Percentiles rank a stretch among this genome's conserved stretches.
Evolutionary conservation across 2,113 vertebrate species (phyloP).

Genomic region (Lasiurus borealis): DNA sequence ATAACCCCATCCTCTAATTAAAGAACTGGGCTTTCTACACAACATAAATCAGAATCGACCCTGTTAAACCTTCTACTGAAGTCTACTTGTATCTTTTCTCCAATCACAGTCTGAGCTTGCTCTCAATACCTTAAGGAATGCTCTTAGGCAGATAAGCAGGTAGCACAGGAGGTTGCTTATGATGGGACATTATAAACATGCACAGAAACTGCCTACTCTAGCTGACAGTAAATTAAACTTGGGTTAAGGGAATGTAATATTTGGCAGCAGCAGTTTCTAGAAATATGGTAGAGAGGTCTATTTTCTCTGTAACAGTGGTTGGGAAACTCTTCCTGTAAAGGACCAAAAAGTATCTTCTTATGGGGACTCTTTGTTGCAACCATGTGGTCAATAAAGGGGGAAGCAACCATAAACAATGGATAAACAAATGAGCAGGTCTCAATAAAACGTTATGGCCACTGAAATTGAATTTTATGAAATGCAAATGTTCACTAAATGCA

Average conservation of each 20-base stretch:
- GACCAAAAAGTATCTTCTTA: neutral
- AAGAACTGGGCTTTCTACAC: rapidly evolving
- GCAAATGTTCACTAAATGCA: neutral
- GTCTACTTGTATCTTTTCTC: no score
- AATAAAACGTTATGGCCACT: neutral
- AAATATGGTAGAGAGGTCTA: neutral
- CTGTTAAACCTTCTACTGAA: no score
- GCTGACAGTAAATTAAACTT: neutral
- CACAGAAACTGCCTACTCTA: neutral
- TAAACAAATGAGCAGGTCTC: neutral
- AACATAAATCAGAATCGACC: neutral
- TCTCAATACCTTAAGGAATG: neutral
- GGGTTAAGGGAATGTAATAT: neutral
- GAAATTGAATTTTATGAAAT: neutral
- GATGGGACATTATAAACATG: neutral
- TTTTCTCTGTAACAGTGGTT: neutral
- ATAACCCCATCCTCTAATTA: neutral
- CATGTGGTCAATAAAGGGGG: neutral
- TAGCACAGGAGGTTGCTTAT: neutral
- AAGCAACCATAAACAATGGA: neutral
- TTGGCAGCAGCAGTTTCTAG: neutral
- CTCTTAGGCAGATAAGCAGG: neutral
- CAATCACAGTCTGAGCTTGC: neutral
- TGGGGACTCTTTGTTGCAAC: neutral
- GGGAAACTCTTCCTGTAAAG: neutral